Evolutionary conservation across 1,140 invertebrate species (phyloP).

Genomic region (Halesus radiatus): DNA sequence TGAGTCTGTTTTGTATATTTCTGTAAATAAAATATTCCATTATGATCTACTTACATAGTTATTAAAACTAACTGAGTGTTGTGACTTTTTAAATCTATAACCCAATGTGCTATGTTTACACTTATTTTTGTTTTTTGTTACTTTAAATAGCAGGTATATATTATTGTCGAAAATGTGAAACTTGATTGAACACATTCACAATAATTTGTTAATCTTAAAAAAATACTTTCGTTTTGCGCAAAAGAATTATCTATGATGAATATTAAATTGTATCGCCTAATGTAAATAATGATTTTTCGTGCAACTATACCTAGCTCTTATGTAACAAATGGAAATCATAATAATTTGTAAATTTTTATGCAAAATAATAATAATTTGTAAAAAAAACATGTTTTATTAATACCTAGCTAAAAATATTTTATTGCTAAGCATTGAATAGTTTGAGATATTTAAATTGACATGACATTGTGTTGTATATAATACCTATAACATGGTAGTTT

Average conservation of each 20-base stretch:
- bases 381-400: conserved; percentile 36
- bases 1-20: conserved; percentile 1
- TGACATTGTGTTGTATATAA: conserved; percentile 45
- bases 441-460: conserved; percentile 50
- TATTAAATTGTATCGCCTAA: neutral
- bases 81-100: conserved; percentile 26
- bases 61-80: conserved; percentile 16
- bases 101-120: neutral
- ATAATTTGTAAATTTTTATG: neutral
- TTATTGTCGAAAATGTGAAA: conserved; percentile 4
- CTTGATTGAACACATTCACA: neutral
- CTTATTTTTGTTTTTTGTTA: neutral
- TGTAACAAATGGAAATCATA: neutral
- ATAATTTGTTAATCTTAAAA: neutral
- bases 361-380: neutral
- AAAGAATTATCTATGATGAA: neutral
- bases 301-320: neutral
- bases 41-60: neutral
- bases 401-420: conserved; percentile 41
- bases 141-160: neutral
- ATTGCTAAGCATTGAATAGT: conserved; percentile 55
- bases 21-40: neutral
- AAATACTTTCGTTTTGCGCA: neutral
- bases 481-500: conserved; percentile 54
- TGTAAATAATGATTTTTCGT: neutral